Percentiles rank a stretch among this genome's conserved stretches.
Evolutionary conservation across 2,113 vertebrate genomes (phyloP).

Genomic region (Polyodon spathula): DNA sequence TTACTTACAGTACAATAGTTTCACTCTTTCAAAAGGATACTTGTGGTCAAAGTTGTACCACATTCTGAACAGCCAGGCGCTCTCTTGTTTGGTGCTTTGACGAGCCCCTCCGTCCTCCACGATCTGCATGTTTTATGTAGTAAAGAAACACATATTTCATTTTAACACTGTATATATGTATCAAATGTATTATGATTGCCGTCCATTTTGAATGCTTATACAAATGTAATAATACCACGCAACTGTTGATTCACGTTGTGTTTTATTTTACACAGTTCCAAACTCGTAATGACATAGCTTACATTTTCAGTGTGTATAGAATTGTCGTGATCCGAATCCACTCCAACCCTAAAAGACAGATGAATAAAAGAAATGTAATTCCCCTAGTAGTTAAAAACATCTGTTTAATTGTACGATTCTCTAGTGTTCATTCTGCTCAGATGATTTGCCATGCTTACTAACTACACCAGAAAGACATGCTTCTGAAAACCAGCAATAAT

Average conservation of each 20-base stretch:
- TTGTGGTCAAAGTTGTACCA: slow-evolving; percentile 99
- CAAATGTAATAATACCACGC: too few relatives aligned
- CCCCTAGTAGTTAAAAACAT: neutral
- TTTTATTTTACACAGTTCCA: too few relatives aligned
- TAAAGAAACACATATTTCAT: slow-evolving; percentile 4
- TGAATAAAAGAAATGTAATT: slow-evolving; percentile 23
- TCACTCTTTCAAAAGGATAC: slow-evolving; percentile 74
- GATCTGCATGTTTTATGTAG: slow-evolving; percentile 45
- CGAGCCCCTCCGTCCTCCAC: slow-evolving; percentile 70
- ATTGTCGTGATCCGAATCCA: slow-evolving; percentile 86
- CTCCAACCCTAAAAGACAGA: slow-evolving; percentile 70
- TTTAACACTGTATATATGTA: slow-evolving; percentile 6
- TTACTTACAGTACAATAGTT: neutral
- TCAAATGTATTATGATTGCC: too few relatives aligned
- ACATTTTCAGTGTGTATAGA: slow-evolving; percentile 55
- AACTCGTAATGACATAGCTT: neutral
- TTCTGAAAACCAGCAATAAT: too few relatives aligned
- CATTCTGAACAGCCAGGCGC: slow-evolving; percentile 91
- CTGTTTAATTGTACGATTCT: neutral
- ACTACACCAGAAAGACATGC: too few relatives aligned
- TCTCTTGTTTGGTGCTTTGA: slow-evolving; percentile 88
- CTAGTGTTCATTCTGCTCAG: too few relatives aligned
- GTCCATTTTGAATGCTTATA: too few relatives aligned
- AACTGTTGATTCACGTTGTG: too few relatives aligned
- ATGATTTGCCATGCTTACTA: too few relatives aligned